These are phyloP conservation scores for Ispidina picta DNA, from an alignment of 2,797 vertebrate genomes.

Conservation along the genomic window DNA sequence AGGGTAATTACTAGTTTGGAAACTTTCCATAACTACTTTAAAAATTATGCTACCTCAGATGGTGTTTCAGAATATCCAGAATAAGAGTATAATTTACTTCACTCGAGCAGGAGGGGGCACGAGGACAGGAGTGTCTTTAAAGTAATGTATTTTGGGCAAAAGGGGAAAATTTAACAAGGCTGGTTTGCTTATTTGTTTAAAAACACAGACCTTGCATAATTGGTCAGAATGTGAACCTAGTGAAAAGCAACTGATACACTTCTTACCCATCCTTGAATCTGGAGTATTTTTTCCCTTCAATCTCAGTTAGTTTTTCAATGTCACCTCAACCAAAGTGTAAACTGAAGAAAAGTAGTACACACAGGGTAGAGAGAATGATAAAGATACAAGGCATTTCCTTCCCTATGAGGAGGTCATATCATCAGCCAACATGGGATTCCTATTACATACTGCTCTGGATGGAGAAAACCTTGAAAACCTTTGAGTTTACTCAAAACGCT, in stretches of 20 bases:
- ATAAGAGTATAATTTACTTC: not conserved
- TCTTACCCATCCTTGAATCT: not conserved
- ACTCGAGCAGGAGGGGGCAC: not conserved
- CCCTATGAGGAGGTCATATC: not conserved
- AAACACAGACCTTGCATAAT: not conserved
- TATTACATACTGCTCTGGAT: not conserved
- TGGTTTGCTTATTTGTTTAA: not conserved
- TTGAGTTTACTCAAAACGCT: slow-evolving; percentile 15
- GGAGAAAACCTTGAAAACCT: not conserved
- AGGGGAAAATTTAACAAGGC: not conserved
- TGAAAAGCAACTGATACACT: not conserved
- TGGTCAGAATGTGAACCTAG: not conserved
- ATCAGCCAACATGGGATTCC: slow-evolving; percentile 7
- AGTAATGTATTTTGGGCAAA: not conserved
- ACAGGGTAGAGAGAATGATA: not conserved
- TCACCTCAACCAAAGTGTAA: slow-evolving; percentile 6
- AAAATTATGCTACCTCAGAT: not conserved
- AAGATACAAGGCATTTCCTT: slow-evolving; percentile 1
- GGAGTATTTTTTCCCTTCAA: not conserved
- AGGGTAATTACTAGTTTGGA: not conserved
- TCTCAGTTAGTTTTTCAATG: not conserved
- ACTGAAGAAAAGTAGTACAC: not conserved
- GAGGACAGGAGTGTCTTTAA: not conserved
- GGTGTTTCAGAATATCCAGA: not conserved
- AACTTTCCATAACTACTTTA: not conserved